phyloP scores from a whole-genome alignment of 2,888 invertebrate genomes.

The Oscheius sp. region DNA sequence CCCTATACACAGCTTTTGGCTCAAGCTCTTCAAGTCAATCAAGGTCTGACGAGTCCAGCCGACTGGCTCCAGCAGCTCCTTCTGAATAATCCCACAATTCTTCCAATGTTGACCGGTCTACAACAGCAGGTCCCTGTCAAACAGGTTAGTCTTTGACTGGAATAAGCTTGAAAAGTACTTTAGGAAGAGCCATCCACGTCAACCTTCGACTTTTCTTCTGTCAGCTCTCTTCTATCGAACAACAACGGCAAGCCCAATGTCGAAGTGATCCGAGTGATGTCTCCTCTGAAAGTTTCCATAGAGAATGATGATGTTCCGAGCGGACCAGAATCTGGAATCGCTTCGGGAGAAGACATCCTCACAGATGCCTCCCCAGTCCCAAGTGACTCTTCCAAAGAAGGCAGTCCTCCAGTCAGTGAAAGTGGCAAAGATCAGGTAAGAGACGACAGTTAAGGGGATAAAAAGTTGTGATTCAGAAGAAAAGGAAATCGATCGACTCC shows the following conservation, averaged over 20 bases:
- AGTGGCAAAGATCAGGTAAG: not conserved
- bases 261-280: slow-evolving; percentile 17
- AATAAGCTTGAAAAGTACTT: not conserved
- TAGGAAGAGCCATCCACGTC: slow-evolving; percentile 36
- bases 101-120: slow-evolving; percentile 25
- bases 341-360: slow-evolving; percentile 40
- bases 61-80: slow-evolving; percentile 35
- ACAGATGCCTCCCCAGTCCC: slow-evolving; percentile 39
- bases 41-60: not conserved
- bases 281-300: slow-evolving; percentile 40
- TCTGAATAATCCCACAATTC: slow-evolving; percentile 39
- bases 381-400: slow-evolving; percentile 39
- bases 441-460: not conserved
- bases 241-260: not conserved
- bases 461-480: slow-evolving; percentile 3
- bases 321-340: slow-evolving; percentile 52
- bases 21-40: not conserved
- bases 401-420: slow-evolving; percentile 35
- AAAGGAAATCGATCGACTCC: slow-evolving; percentile 45
- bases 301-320: slow-evolving; percentile 41
- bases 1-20: slow-evolving; percentile 1
- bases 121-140: slow-evolving; percentile 23
- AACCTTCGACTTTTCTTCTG: slow-evolving; percentile 28
- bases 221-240: slow-evolving; percentile 25
- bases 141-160: slow-evolving; percentile 11